Conservation (phyloP, 2,113 vertebrate species). For the Gymnarchus niloticus region DNA sequence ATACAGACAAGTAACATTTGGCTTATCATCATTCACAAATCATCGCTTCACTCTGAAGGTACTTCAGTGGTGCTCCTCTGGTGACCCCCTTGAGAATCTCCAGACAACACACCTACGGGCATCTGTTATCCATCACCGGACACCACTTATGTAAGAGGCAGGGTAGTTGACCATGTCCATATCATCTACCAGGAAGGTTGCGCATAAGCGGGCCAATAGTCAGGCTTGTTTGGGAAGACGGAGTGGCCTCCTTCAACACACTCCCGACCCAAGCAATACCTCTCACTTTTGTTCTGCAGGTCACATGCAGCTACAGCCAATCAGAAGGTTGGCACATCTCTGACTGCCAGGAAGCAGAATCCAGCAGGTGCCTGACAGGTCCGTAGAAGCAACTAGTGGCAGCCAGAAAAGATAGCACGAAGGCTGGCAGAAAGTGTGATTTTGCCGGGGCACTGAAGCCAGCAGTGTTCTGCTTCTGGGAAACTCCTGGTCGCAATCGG, state of each 20-base stretch:
- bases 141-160: neutral
- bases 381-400: neutral
- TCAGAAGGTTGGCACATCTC: neutral
- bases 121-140: neutral
- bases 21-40: constrained; percentile 10
- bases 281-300: neutral
- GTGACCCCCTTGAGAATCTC: neutral
- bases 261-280: neutral
- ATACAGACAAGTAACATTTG: constrained; percentile 1
- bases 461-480: neutral
- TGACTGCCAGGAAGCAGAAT: neutral
- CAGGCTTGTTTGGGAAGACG: neutral
- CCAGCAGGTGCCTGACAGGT: neutral
- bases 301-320: constrained; percentile 3
- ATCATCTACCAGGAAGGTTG: neutral
- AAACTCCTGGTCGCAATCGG: neutral
- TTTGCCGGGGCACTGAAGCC: neutral
- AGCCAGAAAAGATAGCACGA: neutral
- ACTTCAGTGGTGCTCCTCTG: neutral
- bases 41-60: neutral
- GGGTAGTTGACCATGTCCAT: neutral
- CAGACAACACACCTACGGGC: neutral
- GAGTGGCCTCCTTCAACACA: neutral
- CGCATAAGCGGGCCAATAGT: neutral
- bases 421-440: neutral